These are phyloP conservation scores for Alexandromys fortis DNA, from an alignment of 2,113 vertebrate genomes.

Conservation along the genomic window DNA sequence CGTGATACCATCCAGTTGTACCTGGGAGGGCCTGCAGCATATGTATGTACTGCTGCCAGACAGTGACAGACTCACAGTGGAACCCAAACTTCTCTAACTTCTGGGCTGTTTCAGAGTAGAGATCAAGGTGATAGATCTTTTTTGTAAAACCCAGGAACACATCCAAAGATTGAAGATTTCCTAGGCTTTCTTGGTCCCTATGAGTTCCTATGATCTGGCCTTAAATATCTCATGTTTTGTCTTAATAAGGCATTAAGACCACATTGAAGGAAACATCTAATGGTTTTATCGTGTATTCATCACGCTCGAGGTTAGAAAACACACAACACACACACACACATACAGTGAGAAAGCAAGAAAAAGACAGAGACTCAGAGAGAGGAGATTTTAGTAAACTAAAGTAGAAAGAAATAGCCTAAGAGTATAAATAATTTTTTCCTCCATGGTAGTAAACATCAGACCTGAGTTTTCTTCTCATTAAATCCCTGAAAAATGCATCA, in stretches of 20 bases:
- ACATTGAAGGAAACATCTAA: neutral
- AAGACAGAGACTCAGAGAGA: neutral
- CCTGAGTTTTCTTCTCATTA: slow-evolving; percentile 58
- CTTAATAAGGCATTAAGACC: slow-evolving; percentile 16
- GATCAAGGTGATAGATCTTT: neutral
- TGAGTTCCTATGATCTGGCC: neutral
- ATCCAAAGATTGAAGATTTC: neutral
- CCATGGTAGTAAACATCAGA: slow-evolving; percentile 46
- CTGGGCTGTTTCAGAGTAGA: neutral
- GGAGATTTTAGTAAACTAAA: neutral
- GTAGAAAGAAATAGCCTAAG: slow-evolving; percentile 17
- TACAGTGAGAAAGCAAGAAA: neutral
- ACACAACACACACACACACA: neutral
- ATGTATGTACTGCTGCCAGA: neutral
- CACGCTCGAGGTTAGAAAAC: neutral
- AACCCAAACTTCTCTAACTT: neutral
- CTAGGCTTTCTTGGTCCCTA: neutral
- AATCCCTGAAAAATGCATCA: slow-evolving; percentile 53
- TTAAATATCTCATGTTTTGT: neutral
- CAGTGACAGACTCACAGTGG: neutral
- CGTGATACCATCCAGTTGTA: neutral
- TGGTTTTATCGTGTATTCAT: neutral
- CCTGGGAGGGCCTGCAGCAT: neutral
- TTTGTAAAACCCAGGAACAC: neutral
- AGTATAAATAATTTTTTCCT: slow-evolving; percentile 52